Percentiles rank a stretch among this genome's conserved stretches.
phyloP scores from a whole-genome alignment of 2,888 invertebrate genomes.

The Zeuzera pyrina region DNA sequence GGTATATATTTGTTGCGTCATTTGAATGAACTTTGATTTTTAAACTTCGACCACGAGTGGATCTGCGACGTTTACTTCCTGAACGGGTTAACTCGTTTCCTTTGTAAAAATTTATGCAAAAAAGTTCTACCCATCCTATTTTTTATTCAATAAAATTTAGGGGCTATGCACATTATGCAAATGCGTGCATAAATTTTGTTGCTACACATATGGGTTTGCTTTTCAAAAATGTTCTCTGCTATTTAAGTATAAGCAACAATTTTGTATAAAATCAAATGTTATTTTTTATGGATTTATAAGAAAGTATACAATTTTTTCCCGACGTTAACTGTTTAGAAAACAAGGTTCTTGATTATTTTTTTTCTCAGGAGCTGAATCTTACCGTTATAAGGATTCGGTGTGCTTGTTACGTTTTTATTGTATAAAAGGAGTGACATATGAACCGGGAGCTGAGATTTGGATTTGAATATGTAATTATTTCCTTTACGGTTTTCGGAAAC shows the following conservation, averaged over 20 bases:
- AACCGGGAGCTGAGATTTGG: slow-evolving; percentile 57
- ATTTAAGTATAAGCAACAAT: slow-evolving; percentile 21
- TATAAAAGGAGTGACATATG: slow-evolving; percentile 63
- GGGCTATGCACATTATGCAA: slow-evolving; percentile 74
- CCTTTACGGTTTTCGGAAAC: slow-evolving; percentile 70
- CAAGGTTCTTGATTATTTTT: slow-evolving; percentile 53
- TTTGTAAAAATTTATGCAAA: slow-evolving; percentile 74
- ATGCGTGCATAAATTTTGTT: slow-evolving; percentile 71
- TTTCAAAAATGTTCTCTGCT: slow-evolving; percentile 21
- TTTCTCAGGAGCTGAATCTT: slow-evolving; percentile 59
- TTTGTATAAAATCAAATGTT: slow-evolving; percentile 23
- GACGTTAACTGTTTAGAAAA: slow-evolving; percentile 40
- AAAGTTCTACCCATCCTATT: slow-evolving; percentile 74
- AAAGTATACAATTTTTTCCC: slow-evolving; percentile 62
- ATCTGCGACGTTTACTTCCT: slow-evolving; percentile 67
- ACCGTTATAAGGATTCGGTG: slow-evolving; percentile 58
- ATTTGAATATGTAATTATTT: slow-evolving; percentile 73
- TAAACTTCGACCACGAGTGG: slow-evolving; percentile 36
- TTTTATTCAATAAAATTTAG: slow-evolving; percentile 73
- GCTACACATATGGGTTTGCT: slow-evolving; percentile 26
- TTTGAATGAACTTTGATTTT: slow-evolving; percentile 32
- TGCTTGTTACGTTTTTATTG: slow-evolving; percentile 48
- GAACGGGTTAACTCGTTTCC: slow-evolving; percentile 71
- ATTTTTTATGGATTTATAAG: slow-evolving; percentile 48
- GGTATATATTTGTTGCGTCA: slow-evolving; percentile 22